A percentile compares a stretch with the other conserved stretches of the same genome.
These are phyloP conservation scores for Symphodus melops DNA, from an alignment of 2,113 vertebrate genomes.

Conservation along the genomic window DNA sequence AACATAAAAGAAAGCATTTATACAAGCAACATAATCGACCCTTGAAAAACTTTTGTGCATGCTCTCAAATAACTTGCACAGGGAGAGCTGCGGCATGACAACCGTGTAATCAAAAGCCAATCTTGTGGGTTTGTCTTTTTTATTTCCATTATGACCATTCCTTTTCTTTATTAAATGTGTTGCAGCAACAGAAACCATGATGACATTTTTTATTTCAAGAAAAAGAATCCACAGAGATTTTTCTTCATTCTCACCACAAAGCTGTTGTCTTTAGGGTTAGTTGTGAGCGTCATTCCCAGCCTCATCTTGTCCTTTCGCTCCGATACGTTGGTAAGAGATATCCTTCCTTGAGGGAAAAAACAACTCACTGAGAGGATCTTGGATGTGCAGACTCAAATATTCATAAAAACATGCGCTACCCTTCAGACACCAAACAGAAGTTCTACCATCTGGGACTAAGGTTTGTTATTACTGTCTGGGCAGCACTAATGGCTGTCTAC, in stretches of 20 bases:
- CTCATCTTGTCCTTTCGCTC: constrained; percentile 99
- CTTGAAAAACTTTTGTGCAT: constrained; percentile 23
- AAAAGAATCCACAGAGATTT: not conserved
- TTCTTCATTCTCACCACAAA: constrained; percentile 89
- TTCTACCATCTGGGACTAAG: constrained; percentile 53
- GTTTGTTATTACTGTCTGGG: constrained; percentile 73
- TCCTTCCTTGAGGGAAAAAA: constrained; percentile 88
- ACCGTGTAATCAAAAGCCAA: constrained; percentile 49
- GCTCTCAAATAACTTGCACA: not conserved
- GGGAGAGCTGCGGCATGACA: constrained; percentile 2
- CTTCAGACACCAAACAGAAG: constrained; percentile 45
- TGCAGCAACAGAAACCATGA: constrained; percentile 8
- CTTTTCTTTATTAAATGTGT: constrained; percentile 35
- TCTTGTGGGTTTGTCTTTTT: constrained; percentile 30
- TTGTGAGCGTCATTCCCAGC: constrained; percentile 93
- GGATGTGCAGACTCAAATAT: constrained; percentile 14
- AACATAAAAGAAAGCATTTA: constrained; percentile 45
- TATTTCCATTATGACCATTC: constrained; percentile 9
- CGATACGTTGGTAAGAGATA: constrained; percentile 96
- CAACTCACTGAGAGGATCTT: constrained; percentile 46
- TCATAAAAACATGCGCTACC: constrained; percentile 28
- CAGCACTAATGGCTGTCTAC: constrained; percentile 53
- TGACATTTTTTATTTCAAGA: not conserved
- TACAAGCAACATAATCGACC: constrained; percentile 10
- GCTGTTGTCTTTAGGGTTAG: constrained; percentile 94